Evolutionary conservation across 2,888 invertebrate species (phyloP), one percentile per base, ranked within the genome.

Genomic region (Phengaris arion): DNA sequence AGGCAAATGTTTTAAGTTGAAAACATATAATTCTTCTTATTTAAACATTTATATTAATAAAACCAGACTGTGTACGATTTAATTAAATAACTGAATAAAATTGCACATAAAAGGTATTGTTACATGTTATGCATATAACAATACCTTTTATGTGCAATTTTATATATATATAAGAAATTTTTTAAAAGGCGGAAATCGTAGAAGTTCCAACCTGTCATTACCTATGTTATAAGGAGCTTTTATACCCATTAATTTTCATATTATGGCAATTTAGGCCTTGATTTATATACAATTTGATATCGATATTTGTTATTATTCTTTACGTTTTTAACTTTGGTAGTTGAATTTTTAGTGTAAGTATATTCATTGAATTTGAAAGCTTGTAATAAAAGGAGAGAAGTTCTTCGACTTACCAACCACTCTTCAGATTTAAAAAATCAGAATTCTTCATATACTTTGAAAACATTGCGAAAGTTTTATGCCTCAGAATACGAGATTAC

Each of bases 141-240:
- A n/a, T n/a, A n/a, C n/a, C n/a, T n/a, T n/a, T n/a, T n/a, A n/a
- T n/a, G n/a, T n/a, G n/a, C n/a, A n/a, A n/a, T n/a, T n/a, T n/a
- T 22, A 59, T 22, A 22, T 22, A 22, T 22, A 45, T 45, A 64
- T 45, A 64, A 64, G 35, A 64, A 35, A 35, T 64, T 64, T 12
- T 10, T 64, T 64, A 12, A 64, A 64, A 64, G 12, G 13, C 64
- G 64, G 35, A 64, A 64, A 64, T 45, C 64, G 35, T 64, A 64
- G 45, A 64, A 45, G 64, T 64, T 45, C 35, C 12, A 64, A 64
- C 35, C 64, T 64, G 12, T 64, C 64, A 45, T 64, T 64, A 64
- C 64, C 10, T 35, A 45, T 35, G 64, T 64, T 64, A 64, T 64
- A 6, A 64, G 35, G 0, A 64, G 59, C 10, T 64, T 64, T 64